Conservation (phyloP, 2,888 invertebrate species). For the Megamerina dolium region DNA sequence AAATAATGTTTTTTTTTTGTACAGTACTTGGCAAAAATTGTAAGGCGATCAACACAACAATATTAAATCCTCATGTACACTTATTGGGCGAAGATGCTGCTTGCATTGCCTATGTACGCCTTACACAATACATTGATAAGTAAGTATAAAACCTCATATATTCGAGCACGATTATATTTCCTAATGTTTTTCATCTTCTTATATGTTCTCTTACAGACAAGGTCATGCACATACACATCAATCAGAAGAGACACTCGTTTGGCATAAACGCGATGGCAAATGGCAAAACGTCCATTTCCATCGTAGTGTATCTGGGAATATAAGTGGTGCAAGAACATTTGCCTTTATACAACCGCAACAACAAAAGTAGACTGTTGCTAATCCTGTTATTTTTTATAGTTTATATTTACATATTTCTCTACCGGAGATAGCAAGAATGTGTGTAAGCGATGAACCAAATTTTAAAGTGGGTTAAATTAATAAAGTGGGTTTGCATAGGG, state of each 20-base stretch:
- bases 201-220: too few species aligned
- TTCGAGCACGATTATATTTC: too few species aligned
- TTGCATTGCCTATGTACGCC: constrained; percentile 95
- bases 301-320: constrained; percentile 66
- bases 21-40: constrained; percentile 84
- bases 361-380: constrained; percentile 44
- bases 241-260: constrained; percentile 96
- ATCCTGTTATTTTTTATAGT: too few species aligned
- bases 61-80: constrained; percentile 97
- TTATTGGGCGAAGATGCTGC: constrained; percentile 97
- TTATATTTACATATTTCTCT: too few species aligned
- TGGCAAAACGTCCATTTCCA: constrained; percentile 99
- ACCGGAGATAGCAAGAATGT: too few species aligned
- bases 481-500: too few species aligned
- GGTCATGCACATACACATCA: constrained; percentile 93
- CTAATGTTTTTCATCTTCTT: too few species aligned
- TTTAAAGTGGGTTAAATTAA: too few species aligned
- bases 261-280: constrained; percentile 97
- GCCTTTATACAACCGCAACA: constrained; percentile 50
- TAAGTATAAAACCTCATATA: too few species aligned
- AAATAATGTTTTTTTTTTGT: too few species aligned
- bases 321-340: constrained; percentile 49
- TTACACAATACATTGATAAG: constrained; percentile 97
- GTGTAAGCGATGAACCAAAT: too few species aligned
- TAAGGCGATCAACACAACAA: constrained; percentile 90